phyloP scores from a whole-genome alignment of 2,113 vertebrate species.

The Callionymus lyra region DNA sequence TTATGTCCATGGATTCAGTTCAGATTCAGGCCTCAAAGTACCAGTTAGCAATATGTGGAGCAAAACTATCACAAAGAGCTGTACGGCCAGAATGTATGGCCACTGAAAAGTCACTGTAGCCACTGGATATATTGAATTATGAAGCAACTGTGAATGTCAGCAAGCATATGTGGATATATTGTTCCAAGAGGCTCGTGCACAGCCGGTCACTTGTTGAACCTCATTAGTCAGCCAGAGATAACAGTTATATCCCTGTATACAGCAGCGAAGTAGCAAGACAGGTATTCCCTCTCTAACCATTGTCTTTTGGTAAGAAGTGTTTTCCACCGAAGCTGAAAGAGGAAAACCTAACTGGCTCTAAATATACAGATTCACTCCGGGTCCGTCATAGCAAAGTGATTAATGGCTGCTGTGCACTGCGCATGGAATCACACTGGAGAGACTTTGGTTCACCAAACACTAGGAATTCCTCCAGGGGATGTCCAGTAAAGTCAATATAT shows the following conservation, averaged over 20 bases:
- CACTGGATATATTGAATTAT: neutral
- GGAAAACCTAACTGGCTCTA: conserved; percentile 32
- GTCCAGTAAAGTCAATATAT: conserved; percentile 59
- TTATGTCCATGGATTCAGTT: conserved; percentile 7
- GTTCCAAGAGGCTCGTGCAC: conserved; percentile 11
- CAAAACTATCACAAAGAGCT: too few species aligned
- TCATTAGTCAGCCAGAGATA: conserved; percentile 20
- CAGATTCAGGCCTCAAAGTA: conserved; percentile 1
- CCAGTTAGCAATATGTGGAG: too few species aligned
- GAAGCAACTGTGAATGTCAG: conserved; percentile 21
- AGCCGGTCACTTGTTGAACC: conserved; percentile 7
- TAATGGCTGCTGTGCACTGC: conserved; percentile 54
- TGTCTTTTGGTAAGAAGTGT: conserved; percentile 33
- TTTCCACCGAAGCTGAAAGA: conserved; percentile 37
- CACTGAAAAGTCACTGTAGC: too few species aligned
- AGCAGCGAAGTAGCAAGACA: conserved; percentile 42
- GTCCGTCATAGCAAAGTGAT: conserved; percentile 44
- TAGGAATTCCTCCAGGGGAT: conserved; percentile 59
- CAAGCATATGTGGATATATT: conserved; percentile 6
- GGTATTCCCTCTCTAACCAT: conserved; percentile 25
- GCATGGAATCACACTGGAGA: conserved; percentile 57
- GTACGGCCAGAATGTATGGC: too few species aligned
- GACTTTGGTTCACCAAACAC: conserved; percentile 59
- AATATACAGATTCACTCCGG: conserved; percentile 18
- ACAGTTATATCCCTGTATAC: too few species aligned